Conservation (phyloP, 1,140 invertebrate genomes). For the Drosophila leontia region DNA sequence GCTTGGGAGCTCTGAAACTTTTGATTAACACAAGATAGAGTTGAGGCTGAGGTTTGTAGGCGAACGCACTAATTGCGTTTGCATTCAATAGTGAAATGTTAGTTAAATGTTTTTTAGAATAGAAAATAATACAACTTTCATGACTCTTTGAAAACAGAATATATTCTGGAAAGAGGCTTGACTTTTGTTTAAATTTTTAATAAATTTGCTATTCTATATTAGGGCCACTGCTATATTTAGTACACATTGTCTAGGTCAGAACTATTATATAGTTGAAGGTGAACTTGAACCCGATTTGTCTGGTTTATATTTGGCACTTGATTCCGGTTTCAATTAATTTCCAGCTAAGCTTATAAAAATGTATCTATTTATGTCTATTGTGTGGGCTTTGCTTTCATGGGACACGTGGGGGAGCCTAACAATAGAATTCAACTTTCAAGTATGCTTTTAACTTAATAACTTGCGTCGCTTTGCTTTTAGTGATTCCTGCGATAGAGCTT, state of each 20-base stretch:
- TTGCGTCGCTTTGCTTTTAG: neutral
- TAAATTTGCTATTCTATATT: neutral
- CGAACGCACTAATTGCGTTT: slow-evolving; percentile 56
- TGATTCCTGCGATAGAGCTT: neutral
- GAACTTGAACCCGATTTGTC: neutral
- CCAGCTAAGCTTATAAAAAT: neutral
- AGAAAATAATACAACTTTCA: slow-evolving; percentile 1
- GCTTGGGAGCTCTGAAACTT: slow-evolving; percentile 44
- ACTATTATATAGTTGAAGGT: neutral
- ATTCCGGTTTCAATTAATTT: slow-evolving; percentile 11
- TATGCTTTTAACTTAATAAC: neutral
- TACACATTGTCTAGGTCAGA: slow-evolving; percentile 35
- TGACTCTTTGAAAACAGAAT: neutral
- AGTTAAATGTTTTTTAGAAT: slow-evolving; percentile 3
- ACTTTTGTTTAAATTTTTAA: too few relatives aligned
- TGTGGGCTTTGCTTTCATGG: neutral
- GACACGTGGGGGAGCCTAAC: slow-evolving; percentile 1
- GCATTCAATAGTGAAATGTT: slow-evolving; percentile 35
- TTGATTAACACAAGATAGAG: slow-evolving; percentile 65
- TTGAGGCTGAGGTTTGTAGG: slow-evolving; percentile 38
- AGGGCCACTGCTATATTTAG: neutral
- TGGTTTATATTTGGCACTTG: neutral
- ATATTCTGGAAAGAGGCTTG: neutral
- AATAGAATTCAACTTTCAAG: neutral
- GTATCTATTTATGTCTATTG: slow-evolving; percentile 9